Conservation (phyloP, 2,797 vertebrate genomes). For the Coilia nasus region DNA sequence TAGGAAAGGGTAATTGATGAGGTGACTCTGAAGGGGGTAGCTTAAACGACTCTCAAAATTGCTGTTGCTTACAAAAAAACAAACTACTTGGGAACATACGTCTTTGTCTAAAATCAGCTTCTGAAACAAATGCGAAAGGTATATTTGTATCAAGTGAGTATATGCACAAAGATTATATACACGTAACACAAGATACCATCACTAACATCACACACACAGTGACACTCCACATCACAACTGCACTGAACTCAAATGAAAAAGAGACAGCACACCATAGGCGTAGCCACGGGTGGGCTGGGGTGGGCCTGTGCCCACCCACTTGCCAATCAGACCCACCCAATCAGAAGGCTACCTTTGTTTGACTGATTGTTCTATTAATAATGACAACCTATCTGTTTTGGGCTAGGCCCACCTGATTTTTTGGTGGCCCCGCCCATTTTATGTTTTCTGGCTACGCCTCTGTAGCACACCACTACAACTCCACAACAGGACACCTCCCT, state of each 20-base stretch:
- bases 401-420: too few relatives aligned
- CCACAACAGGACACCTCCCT: conserved; percentile 49
- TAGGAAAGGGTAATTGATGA: conserved; percentile 19
- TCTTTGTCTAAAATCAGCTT: conserved; percentile 27
- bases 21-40: conserved; percentile 37
- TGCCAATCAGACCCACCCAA: too few relatives aligned
- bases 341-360: too few relatives aligned
- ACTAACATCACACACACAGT: conserved; percentile 41
- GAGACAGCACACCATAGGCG: conserved; percentile 37
- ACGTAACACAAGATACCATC: conserved; percentile 40
- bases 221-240: conserved; percentile 50
- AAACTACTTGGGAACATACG: not conserved
- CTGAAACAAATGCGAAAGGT: conserved; percentile 27
- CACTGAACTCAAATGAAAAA: conserved; percentile 35
- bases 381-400: too few relatives aligned
- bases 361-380: too few relatives aligned
- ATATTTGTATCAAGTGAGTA: conserved; percentile 5
- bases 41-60: conserved; percentile 34
- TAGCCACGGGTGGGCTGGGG: too few relatives aligned
- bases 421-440: too few relatives aligned
- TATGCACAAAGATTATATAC: not conserved
- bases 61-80: not conserved
- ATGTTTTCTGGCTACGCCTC: too few relatives aligned
- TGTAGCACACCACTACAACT: conserved; percentile 34
- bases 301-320: too few relatives aligned